Evolutionary conservation across 2,888 invertebrate species (phyloP).

Genomic region (Drosophila longiperda): DNA sequence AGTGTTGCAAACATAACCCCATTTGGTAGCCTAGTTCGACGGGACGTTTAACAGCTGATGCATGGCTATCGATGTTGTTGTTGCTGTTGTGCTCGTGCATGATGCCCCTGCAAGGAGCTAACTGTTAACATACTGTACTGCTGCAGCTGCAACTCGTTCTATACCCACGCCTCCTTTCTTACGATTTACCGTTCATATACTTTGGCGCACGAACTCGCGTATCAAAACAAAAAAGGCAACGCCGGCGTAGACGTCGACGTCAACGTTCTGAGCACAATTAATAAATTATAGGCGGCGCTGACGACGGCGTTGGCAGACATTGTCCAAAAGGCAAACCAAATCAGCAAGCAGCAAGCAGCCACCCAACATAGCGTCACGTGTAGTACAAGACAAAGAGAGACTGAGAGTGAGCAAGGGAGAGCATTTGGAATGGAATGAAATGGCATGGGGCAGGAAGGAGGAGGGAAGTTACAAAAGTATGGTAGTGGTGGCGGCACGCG

Average conservation of each 20-base stretch:
- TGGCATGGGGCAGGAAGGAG: neutral
- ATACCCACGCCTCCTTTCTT: conserved; percentile 32
- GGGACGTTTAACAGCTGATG: conserved; percentile 49
- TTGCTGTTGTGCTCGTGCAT: conserved; percentile 20
- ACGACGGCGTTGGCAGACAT: conserved; percentile 63
- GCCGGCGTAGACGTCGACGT: conserved; percentile 7
- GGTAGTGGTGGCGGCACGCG: conserved; percentile 57
- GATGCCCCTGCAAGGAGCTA: conserved; percentile 49
- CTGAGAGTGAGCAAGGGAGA: conserved; percentile 1
- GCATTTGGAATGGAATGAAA: conserved; percentile 8
- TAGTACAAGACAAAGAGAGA: conserved; percentile 32
- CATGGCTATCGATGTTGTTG: conserved; percentile 25
- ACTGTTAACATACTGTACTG: conserved; percentile 33
- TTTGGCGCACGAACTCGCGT: conserved; percentile 68
- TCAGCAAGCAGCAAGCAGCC: conserved; percentile 53
- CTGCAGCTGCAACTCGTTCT: conserved; percentile 48
- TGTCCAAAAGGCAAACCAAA: conserved; percentile 69
- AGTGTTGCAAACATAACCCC: conserved; percentile 21
- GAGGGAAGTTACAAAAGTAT: neutral
- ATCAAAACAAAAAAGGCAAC: conserved; percentile 70
- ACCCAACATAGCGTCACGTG: conserved; percentile 70
- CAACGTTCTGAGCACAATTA: conserved; percentile 69
- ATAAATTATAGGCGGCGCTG: conserved; percentile 72
- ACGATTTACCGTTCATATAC: conserved; percentile 50
- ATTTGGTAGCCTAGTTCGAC: conserved; percentile 12